These are phyloP conservation scores for Hippasteria phrygiana DNA, from an alignment of 53 echinoderm and acorn worm species.

Conservation along the genomic window DNA sequence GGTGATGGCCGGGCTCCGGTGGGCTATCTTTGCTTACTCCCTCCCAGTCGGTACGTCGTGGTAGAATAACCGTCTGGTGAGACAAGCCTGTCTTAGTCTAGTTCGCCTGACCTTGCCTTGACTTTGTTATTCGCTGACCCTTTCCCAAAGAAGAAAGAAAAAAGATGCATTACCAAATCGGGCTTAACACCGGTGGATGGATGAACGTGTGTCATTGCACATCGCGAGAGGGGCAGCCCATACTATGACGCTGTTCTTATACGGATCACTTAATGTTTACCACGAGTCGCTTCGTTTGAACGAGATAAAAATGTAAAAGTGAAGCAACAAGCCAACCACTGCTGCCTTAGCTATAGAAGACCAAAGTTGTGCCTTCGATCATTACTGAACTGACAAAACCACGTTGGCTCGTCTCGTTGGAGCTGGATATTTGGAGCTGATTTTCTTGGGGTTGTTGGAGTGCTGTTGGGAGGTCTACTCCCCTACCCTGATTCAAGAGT, in stretches of 20 bases:
- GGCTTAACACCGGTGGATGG: neutral
- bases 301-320: neutral
- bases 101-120: slow-evolving; percentile 45
- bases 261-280: neutral
- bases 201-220: neutral
- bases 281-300: neutral
- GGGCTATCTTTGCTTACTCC: neutral
- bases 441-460: neutral
- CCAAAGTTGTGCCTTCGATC: slow-evolving; percentile 36
- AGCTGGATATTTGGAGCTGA: neutral
- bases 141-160: neutral
- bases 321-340: neutral
- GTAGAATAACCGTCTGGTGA: slow-evolving; percentile 5
- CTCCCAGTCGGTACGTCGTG: neutral
- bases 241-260: neutral
- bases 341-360: neutral
- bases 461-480: neutral
- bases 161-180: neutral
- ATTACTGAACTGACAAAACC: neutral
- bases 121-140: slow-evolving; percentile 44
- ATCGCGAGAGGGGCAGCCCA: neutral
- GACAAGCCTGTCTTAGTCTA: slow-evolving; percentile 14
- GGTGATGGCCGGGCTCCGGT: neutral
- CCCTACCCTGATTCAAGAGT: slow-evolving; percentile 15
- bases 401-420: neutral